Base-by-base conservation (phyloP, 1,140 invertebrate species). In the Glossosoma conforme region DNA sequence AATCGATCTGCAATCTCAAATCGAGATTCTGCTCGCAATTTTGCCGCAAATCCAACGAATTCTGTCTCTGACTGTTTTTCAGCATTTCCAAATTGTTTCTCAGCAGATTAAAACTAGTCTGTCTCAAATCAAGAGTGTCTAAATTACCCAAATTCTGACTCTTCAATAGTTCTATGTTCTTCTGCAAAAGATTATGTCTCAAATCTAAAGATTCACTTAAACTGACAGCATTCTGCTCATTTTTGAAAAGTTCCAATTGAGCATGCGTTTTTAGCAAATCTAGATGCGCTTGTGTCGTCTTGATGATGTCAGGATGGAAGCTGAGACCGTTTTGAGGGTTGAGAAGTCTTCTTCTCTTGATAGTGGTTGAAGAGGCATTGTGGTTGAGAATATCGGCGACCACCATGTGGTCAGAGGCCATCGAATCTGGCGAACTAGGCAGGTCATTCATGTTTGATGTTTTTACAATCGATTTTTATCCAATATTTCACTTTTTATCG, bases 31-130 rank as follows among this genome's bases (percentile, higher is more conserved):
- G 28, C n/a, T 45, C 43, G 10, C 17, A 36, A 25, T 54, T 47
- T 21, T 54, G 52, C 9, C 52, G n/a, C 20, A 57, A 14, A 30
- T 57, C 55, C 19, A 54, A 24, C 1, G 56, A 58, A 14, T 54
- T 50, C n/a, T n/a, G n/a, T 22, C 43, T 52, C 36, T 58, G 55
- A 20, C 51, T 58, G 18, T 44, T 55, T 40, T 59, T 59, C 28
- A 59, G 32, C 52, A 59, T 38, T 30, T 59, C 57, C 19, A 59
- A 37, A 46, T 59, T 59, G 15, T 38, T 54, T 49, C 45, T 44
- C 22, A 59, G 9, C 13, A 59, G 35, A 35, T 58, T 58, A 25
- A 54, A 54, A 25, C 56, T 47, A 19, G 35, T 54, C 35, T 54
- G 51, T 42, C 56, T 49, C 24, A 54, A 21, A 22, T 58, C 56